Base-by-base conservation (phyloP, 2,888 invertebrate species). In the Apantesis nais region DNA sequence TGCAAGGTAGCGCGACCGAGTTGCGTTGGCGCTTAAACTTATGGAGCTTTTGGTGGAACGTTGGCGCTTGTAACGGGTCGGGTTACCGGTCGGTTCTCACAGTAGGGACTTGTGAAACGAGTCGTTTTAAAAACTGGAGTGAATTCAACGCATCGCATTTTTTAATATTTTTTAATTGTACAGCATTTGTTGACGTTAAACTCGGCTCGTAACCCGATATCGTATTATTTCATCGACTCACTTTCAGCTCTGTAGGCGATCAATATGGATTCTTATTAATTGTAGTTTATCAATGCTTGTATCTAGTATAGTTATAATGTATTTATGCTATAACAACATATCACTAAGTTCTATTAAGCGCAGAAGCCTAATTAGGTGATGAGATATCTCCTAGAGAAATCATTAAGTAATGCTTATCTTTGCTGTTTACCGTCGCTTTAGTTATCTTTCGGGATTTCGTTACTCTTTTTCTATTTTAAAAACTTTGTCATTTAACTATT, bases 81-180 rank as follows among this genome's bases (percentile, higher is more conserved):
- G 89, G 71, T 93, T 88, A 86, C 87, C 88, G 77, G 85, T 91
- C 83, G 89, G 94, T 93, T 95, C 94, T 94, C 94, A 94, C 94
- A 93, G 91, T 92, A 85, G 85, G 86, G 88, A 92, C 93, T 93
- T 92, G 93, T 90, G 93, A 91, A 94, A 95, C 93, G 90, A 92
- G 90, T 93, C 90, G 91, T 88, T 92, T 93, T 90, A 92, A 94
- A 93, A 94, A 94, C 93, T 94, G 92, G 94, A 94, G 94, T 94
- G 92, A 90, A 92, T 90, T 93, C 90, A 89, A 89, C 87, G 90
- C 92, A 92, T 92, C 91, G 89, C 88, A 88, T 92, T 93, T 93
- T 92, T 91, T 88, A 90, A 92, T 91, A 90, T 90, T 90, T 91
- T 93, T 89, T 92, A 92, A 93, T 92, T 91, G 87, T 87, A 79